Evolutionary conservation across 2,888 invertebrate species (phyloP).

Genomic region (Dusona sp.): DNA sequence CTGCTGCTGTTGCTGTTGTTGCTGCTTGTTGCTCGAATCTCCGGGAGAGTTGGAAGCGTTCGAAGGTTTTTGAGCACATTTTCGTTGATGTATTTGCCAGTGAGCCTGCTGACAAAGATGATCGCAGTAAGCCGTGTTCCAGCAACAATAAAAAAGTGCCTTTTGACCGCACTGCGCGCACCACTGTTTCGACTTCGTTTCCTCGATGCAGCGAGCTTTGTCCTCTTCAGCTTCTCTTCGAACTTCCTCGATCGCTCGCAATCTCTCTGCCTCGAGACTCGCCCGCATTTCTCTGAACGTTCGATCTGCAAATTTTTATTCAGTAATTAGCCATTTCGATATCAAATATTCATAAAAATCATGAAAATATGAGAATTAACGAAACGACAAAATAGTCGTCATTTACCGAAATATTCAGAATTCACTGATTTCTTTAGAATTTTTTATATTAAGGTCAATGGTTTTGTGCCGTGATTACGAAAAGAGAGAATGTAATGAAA

Average conservation of each 20-base stretch:
- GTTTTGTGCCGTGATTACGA: too few species aligned
- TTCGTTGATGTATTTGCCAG: constrained; percentile 91
- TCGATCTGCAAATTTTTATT: constrained; percentile 86
- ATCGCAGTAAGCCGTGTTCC: constrained; percentile 98
- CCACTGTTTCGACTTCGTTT: constrained; percentile 96
- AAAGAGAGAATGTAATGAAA: neutral
- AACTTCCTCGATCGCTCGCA: constrained; percentile 88
- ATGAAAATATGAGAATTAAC: neutral
- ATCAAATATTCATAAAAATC: neutral
- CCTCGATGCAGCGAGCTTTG: constrained; percentile 89
- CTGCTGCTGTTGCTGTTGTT: constrained; percentile 60
- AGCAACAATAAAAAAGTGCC: constrained; percentile 97
- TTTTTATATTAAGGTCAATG: too few species aligned
- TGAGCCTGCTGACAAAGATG: constrained; percentile 94
- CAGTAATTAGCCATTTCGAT: neutral
- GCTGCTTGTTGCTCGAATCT: constrained; percentile 42
- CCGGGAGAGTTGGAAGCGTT: constrained; percentile 65
- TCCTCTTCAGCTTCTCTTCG: constrained; percentile 89
- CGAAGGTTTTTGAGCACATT: constrained; percentile 85
- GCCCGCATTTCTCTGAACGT: constrained; percentile 89
- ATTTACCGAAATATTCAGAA: too few species aligned
- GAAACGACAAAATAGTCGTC: too few species aligned
- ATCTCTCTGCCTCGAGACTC: constrained; percentile 90
- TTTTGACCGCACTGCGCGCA: constrained; percentile 95
- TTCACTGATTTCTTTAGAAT: too few species aligned